Base-by-base conservation (phyloP, 2,797 vertebrate genomes). In the Sylvilagus floridanus region DNA sequence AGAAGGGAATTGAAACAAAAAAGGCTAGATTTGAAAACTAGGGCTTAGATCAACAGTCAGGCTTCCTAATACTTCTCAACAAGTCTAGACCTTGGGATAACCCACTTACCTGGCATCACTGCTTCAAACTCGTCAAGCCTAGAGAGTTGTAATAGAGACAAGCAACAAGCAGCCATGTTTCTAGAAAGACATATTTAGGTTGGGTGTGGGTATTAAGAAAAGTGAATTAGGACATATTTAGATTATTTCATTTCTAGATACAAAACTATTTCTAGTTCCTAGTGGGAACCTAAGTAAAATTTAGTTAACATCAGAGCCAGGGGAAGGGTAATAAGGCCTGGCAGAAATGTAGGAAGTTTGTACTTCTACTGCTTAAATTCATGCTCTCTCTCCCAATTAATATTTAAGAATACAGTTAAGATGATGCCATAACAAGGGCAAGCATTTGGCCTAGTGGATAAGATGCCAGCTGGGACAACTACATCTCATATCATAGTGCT, bases 121-220 rank as follows among this genome's bases (percentile, higher is more conserved):
- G 37, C 35, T 90, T 93, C 54, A 66, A 75, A 66, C 42, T 22
- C 71, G 63, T 83, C 22, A 47, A 85, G 14, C 35, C 57, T 42
- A 26, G 9, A 50, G 65, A 84, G 28, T 11, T 3, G 35, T 81
- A 91, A 85, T 54, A 96, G 28, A 77, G 78, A 71, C n/a, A 88
- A 37, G 32, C 26, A 69, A 37, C 63, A 63, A 71, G 65, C 42
- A 77, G 42, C 17, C 57, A 83, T 75, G 42, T 42, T 88, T 89
- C n/a, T 54, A 89, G 75, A 90, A 90, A 73, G 68, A 82, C 7
- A 93, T 19, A 35, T 69, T 94, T 65, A 83, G 95, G 30, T 90
- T 87, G 68, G 17, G 12, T 60, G 5, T 28, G 4, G 47, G 26
- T 79, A 86, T 95, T 84, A 75, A 50, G 32, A 26, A 2, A n/a